phyloP scores from a whole-genome alignment of 2,888 invertebrate species.

The Mesoligia furuncula region DNA sequence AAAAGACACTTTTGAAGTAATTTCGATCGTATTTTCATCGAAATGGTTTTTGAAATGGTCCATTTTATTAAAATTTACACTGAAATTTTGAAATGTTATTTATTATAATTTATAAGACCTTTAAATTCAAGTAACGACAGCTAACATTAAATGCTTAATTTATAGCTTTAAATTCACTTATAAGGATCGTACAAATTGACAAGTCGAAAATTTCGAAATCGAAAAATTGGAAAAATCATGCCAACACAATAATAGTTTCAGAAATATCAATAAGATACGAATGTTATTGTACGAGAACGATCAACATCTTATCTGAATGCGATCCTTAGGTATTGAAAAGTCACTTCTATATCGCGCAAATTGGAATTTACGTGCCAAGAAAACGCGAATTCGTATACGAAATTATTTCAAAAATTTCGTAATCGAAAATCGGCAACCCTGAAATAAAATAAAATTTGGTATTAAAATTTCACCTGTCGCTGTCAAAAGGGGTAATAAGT shows the following conservation, averaged over 20 bases:
- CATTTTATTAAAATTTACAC: constrained; percentile 32
- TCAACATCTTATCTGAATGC: constrained; percentile 30
- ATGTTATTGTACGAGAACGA: constrained; percentile 39
- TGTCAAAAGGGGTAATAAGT: constrained; percentile 67
- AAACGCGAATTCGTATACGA: constrained; percentile 12
- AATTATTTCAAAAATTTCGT: constrained; percentile 17
- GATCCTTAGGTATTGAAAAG: constrained; percentile 33
- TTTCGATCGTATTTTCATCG: constrained; percentile 28
- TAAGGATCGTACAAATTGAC: constrained; percentile 13
- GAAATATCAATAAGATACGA: constrained; percentile 38
- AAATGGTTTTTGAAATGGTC: constrained; percentile 34
- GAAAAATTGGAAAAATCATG: constrained; percentile 27
- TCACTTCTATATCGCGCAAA: constrained; percentile 18
- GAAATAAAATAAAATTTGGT: constrained; percentile 68
- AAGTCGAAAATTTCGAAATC: constrained; percentile 23
- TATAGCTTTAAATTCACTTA: constrained; percentile 45
- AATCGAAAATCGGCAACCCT: constrained; percentile 39
- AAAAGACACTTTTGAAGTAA: constrained; percentile 26
- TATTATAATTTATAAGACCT: constrained; percentile 49
- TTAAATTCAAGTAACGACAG: constrained; percentile 43
- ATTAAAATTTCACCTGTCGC: constrained; percentile 79
- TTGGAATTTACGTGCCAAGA: constrained; percentile 35
- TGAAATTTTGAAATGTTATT: constrained; percentile 49
- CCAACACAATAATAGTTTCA: constrained; percentile 40
- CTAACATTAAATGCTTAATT: constrained; percentile 48